These are phyloP conservation scores for Ladona fulva DNA, from an alignment of 1,140 invertebrate species.

Conservation along the genomic window DNA sequence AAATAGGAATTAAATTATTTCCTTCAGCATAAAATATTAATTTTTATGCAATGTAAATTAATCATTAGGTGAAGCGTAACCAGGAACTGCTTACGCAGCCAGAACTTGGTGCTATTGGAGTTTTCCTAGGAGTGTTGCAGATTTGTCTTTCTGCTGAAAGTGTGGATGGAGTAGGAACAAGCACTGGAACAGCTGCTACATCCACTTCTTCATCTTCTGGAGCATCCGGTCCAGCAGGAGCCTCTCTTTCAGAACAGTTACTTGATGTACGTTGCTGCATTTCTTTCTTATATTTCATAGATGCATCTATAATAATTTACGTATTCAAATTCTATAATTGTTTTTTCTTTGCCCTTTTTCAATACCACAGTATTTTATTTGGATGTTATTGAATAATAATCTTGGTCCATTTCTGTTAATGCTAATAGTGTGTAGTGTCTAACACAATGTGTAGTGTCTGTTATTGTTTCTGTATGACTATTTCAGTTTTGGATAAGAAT, in stretches of 20 bases:
- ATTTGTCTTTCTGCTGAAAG: constrained; percentile 37
- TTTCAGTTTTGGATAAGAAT: no score
- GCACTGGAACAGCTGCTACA: constrained; percentile 19
- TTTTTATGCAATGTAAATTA: neutral
- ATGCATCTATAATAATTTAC: no score
- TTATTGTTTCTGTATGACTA: no score
- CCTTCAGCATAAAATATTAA: neutral
- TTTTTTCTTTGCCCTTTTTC: no score
- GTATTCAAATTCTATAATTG: no score
- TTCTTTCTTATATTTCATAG: no score
- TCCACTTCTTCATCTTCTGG: constrained; percentile 38
- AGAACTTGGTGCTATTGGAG: constrained; percentile 55
- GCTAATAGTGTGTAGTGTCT: no score
- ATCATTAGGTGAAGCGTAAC: constrained; percentile 46
- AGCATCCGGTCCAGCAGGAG: constrained; percentile 51
- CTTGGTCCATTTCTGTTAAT: no score
- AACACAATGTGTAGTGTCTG: no score
- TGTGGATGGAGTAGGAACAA: constrained; percentile 7
- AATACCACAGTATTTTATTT: no score
- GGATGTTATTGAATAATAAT: no score
- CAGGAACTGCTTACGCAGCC: constrained; percentile 59
- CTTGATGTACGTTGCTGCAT: constrained; percentile 48
- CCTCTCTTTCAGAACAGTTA: constrained; percentile 70
- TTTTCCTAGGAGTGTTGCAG: constrained; percentile 57
- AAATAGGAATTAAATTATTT: no score